Conservation (phyloP, 2,888 invertebrate genomes). For the Ophonus ardosiacus region DNA sequence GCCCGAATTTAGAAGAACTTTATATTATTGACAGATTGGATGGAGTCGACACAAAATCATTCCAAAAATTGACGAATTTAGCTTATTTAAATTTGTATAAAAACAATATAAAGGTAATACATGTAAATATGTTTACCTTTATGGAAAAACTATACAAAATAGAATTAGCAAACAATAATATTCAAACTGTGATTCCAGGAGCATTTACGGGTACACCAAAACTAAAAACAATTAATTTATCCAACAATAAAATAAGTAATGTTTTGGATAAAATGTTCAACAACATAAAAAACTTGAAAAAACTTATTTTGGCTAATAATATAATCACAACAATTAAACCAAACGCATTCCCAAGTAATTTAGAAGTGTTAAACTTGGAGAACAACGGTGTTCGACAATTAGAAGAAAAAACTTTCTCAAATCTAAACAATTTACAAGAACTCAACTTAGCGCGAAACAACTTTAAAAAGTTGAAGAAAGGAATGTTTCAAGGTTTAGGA, state of each 20-base stretch:
- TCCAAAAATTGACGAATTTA: constrained; percentile 61
- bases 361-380: constrained; percentile 63
- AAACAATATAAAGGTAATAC: constrained; percentile 64
- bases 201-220: constrained; percentile 58
- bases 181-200: constrained; percentile 63
- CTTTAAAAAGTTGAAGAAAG: constrained; percentile 51
- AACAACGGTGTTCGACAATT: constrained; percentile 60
- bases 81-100: constrained; percentile 65
- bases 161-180: constrained; percentile 65
- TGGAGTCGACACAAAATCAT: constrained; percentile 61
- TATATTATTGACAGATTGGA: constrained; percentile 62
- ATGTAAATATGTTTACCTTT: constrained; percentile 61
- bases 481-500: constrained; percentile 27
- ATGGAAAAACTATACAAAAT: constrained; percentile 63
- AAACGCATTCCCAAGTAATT: constrained; percentile 62
- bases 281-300: constrained; percentile 55
- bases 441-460: constrained; percentile 64
- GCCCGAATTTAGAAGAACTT: constrained; percentile 65
- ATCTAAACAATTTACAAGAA: constrained; percentile 61
- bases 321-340: constrained; percentile 53
- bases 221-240: constrained; percentile 59
- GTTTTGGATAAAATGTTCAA: constrained; percentile 57
- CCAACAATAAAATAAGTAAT: constrained; percentile 64
- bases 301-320: constrained; percentile 59
- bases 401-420: constrained; percentile 54